Conservation (phyloP, 2,888 invertebrate species). For the Melanchra persicariae region DNA sequence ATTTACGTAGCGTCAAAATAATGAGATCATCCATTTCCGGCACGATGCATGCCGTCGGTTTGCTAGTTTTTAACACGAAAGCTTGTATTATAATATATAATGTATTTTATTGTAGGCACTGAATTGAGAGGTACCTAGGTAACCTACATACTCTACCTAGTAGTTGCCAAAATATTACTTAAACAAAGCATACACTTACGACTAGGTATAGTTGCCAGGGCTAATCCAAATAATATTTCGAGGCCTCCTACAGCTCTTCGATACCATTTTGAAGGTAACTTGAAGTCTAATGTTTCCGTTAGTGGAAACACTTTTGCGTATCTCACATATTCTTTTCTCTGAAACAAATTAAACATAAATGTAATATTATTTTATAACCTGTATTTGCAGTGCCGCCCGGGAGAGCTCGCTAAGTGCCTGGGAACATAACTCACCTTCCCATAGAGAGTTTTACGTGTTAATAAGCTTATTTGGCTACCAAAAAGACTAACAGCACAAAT, state of each 20-base stretch:
- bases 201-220: conserved; percentile 95
- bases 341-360: conserved; percentile 80
- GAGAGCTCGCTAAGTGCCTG: no score
- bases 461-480: no score
- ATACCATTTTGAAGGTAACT: conserved; percentile 98
- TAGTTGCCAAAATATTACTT: background rate
- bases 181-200: conserved; percentile 91
- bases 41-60: conserved; percentile 11
- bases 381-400: no score
- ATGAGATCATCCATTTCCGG: conserved; percentile 40
- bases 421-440: no score
- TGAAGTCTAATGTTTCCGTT: conserved; percentile 94
- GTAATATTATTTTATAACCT: background rate
- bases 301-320: conserved; percentile 98
- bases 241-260: conserved; percentile 95
- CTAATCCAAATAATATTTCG: conserved; percentile 96
- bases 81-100: no score
- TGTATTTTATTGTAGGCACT: no score
- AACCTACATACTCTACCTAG: no score
- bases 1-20: conserved; percentile 21
- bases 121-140: no score
- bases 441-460: no score
- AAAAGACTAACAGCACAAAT: no score
- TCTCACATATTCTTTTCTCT: conserved; percentile 98
- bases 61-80: conserved; percentile 14